These are phyloP conservation scores for Hemibagrus wyckioides DNA, from an alignment of 2,113 vertebrate species.

Conservation along the genomic window DNA sequence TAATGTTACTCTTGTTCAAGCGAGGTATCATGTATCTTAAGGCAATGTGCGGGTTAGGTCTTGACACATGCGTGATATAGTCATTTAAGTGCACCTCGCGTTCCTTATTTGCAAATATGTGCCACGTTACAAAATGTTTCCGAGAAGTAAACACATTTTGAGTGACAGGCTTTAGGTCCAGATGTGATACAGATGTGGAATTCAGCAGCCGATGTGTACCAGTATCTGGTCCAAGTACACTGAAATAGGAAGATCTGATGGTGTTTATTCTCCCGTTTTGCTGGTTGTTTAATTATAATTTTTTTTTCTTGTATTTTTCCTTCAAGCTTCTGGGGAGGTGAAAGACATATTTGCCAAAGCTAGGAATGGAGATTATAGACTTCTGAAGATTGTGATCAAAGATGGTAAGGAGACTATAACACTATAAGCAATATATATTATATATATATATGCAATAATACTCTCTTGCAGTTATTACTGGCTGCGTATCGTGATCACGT, in stretches of 20 bases:
- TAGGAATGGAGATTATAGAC: conserved; percentile 87
- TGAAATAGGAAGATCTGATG: background rate
- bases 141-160: background rate
- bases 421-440: background rate
- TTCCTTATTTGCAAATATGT: background rate
- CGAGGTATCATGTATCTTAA: background rate
- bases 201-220: conserved; percentile 6
- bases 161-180: background rate
- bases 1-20: background rate
- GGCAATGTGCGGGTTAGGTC: background rate
- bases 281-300: background rate
- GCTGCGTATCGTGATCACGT: background rate
- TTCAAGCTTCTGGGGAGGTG: conserved; percentile 84
- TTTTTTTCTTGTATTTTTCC: background rate
- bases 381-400: conserved; percentile 90
- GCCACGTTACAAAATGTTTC: background rate
- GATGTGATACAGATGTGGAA: conserved; percentile 35
- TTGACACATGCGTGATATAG: too few species aligned
- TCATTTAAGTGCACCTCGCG: too few species aligned
- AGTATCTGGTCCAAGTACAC: background rate
- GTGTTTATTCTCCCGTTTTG: too few species aligned
- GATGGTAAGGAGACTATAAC: conserved; percentile 84
- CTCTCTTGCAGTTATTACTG: background rate
- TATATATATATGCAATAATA: background rate
- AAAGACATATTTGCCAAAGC: conserved; percentile 89